Evolutionary conservation across 1,140 invertebrate species (phyloP), one percentile per base, ranked within the genome.

Genomic region (Lepeophtheirus salmonis): DNA sequence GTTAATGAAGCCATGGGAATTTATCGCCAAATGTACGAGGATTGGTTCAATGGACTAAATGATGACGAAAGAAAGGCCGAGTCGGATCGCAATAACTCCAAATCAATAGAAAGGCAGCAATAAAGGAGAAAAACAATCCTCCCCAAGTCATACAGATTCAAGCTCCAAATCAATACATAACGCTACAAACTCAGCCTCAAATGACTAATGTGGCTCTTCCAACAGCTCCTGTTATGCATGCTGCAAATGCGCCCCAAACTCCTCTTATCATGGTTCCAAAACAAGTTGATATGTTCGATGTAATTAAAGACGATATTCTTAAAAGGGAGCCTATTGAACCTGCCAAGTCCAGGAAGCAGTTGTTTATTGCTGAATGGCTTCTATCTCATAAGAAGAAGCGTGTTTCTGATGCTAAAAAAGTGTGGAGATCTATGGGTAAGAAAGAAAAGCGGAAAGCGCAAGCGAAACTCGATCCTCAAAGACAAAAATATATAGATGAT

Each of bases 401-500:
- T 18, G 22, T 23, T 2, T n/a, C 50, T 17, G 59, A 56, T 17
- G 59, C 50, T 4, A 53, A 25, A 23, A 21, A 25, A 17, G 22
- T 23, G 13, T 61, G 59, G 59, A 21, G 50, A 22, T 13, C 16
- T 2, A 21, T 50, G 13, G 51, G 50, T 2, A 52, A 53, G 16
- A 55, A 61, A 48, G 59, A 61, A 12, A 61, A 61, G 50, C 54
- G 50, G 51, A 54, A 22, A 6, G 60, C 53, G 59, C 16, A 14
- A 3, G 25, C 60, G 25, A 61, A 22, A 25, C 49, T 61, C 14
- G 59, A 61, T 18, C 59, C 59, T 12, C 59, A 61, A 24, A 56
- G 59, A 25, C 59, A 54, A 25, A 56, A 50, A 17, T 61, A 61
- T 30, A 61, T 61, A 17, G 59, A 61, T 10, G 59, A 16, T 2